Conservation (phyloP, 2,113 vertebrate genomes). For the Syngnathus floridae region DNA sequence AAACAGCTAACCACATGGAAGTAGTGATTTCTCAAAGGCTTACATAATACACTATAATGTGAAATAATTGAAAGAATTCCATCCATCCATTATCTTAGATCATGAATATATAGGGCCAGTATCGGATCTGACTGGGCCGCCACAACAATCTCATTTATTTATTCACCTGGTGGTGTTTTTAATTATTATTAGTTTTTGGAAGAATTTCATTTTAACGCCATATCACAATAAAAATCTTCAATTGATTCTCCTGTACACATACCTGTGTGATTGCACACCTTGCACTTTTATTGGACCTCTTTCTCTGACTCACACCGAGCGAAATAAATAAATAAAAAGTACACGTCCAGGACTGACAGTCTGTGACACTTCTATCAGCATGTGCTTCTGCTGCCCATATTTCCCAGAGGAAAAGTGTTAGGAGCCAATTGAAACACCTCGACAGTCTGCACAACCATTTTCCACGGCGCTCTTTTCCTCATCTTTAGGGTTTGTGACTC, state of each 20-base stretch:
- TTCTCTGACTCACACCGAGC: slow-evolving; percentile 19
- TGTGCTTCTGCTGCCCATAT: slow-evolving; percentile 46
- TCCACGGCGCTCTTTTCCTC: slow-evolving; percentile 39
- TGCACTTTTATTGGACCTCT: slow-evolving; percentile 8
- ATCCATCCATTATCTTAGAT: no score
- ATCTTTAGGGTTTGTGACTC: slow-evolving; percentile 20
- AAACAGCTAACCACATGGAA: no score
- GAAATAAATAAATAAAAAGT: neutral
- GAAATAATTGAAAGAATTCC: no score
- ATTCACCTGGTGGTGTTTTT: no score
- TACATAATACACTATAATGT: no score
- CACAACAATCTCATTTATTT: no score
- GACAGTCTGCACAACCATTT: slow-evolving; percentile 48
- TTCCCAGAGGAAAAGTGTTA: slow-evolving; percentile 58
- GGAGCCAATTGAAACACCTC: slow-evolving; percentile 56
- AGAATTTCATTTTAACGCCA: neutral
- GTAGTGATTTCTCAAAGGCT: no score
- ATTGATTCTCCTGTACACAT: neutral
- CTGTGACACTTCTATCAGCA: slow-evolving; percentile 29
- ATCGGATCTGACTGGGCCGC: no score
- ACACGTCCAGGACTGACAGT: slow-evolving; percentile 30
- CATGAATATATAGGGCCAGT: no score
- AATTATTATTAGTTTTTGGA: no score
- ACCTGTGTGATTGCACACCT: neutral
- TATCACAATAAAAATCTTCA: neutral